phyloP scores from a whole-genome alignment of 2,888 invertebrate species.

The Stenchaetothrips biformis region DNA sequence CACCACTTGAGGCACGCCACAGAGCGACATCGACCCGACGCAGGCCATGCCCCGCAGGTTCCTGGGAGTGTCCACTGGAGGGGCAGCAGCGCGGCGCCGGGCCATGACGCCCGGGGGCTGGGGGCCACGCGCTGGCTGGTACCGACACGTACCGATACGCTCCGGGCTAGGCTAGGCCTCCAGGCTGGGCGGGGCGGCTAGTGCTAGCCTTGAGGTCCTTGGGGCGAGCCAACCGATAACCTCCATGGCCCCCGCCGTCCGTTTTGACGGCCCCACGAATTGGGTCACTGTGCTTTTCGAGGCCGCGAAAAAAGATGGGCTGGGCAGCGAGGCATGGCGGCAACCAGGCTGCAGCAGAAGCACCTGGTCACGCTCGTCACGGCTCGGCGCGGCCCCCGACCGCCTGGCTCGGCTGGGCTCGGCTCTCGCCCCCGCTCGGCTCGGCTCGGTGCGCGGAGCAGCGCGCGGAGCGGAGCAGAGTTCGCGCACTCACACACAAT shows the following conservation, averaged over 20 bases:
- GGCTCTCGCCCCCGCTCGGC: background rate
- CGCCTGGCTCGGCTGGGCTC: background rate
- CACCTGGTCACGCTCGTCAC: slow-evolving; percentile 2
- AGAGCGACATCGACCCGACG: no score
- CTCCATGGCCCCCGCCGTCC: background rate
- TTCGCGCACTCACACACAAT: slow-evolving; percentile 10
- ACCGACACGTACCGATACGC: no score
- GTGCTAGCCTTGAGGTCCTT: background rate
- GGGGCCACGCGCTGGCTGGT: no score
- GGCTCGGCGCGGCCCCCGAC: background rate
- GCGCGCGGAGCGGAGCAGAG: background rate
- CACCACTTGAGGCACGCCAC: no score
- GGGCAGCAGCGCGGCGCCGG: no score
- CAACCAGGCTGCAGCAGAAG: background rate
- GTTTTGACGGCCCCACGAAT: no score
- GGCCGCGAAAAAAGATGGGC: no score
- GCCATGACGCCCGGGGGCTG: no score
- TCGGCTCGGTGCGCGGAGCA: background rate
- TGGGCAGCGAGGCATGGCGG: background rate
- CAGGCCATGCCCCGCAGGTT: no score
- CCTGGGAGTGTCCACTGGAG: no score
- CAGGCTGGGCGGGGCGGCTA: background rate
- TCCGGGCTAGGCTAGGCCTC: background rate
- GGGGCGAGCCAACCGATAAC: background rate
- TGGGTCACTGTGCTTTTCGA: no score